Percentiles rank a stretch among this genome's conserved stretches.
phyloP scores from a whole-genome alignment of 2,888 invertebrate genomes.

The Germaria angustata region DNA sequence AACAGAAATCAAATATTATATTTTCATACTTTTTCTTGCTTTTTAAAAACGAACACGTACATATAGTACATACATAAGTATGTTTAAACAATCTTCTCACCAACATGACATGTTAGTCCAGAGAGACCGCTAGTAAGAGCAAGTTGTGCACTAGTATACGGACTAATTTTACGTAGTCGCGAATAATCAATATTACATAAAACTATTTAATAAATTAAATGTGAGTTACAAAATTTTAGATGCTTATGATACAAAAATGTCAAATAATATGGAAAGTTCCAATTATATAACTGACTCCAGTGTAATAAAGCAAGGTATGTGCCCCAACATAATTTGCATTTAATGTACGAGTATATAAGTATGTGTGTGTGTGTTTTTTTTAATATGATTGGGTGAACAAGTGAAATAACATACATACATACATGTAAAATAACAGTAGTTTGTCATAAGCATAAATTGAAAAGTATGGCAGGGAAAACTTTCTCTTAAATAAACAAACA shows the following conservation, averaged over 20 bases:
- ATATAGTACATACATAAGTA: no score
- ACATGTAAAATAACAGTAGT: neutral
- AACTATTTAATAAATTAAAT: neutral
- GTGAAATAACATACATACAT: neutral
- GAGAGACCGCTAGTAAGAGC: neutral
- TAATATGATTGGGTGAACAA: neutral
- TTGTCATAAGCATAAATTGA: neutral
- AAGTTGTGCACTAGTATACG: neutral
- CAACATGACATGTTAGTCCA: slow-evolving; percentile 33
- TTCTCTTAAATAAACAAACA: slow-evolving; percentile 43
- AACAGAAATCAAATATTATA: neutral
- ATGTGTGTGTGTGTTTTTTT: neutral
- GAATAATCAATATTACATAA: slow-evolving; percentile 46
- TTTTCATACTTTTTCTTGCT: neutral
- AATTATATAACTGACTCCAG: neutral
- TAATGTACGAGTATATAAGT: no score
- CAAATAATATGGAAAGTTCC: slow-evolving; percentile 20
- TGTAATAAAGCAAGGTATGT: slow-evolving; percentile 26
- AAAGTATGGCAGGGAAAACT: slow-evolving; percentile 16
- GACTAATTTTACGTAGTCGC: neutral
- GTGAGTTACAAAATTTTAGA: slow-evolving; percentile 8
- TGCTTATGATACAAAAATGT: neutral
- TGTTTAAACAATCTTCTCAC: slow-evolving; percentile 2
- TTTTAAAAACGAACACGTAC: neutral
- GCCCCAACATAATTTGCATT: neutral